Percentiles rank a stretch among this genome's conserved stretches.
These are phyloP conservation scores for Cryptocephalus moraei DNA, from an alignment of 2,888 invertebrate species.

Conservation along the genomic window DNA sequence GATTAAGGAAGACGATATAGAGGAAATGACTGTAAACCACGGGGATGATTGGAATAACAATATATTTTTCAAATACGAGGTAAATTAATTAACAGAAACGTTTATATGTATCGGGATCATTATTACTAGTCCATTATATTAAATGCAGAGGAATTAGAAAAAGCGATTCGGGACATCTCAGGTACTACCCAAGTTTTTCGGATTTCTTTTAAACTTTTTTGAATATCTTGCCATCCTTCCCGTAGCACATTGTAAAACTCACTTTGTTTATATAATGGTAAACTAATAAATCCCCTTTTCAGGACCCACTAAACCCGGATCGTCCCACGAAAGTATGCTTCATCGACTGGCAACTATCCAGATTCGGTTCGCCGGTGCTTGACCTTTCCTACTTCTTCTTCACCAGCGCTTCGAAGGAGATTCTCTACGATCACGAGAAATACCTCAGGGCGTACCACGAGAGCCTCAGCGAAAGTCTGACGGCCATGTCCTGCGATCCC, in stretches of 20 bases:
- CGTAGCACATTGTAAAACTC: too few species aligned
- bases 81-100: too few species aligned
- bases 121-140: too few species aligned
- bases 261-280: too few species aligned
- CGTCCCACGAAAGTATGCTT: conserved; percentile 18
- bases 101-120: too few species aligned
- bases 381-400: conserved; percentile 23
- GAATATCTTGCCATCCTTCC: too few species aligned
- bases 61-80: conserved; percentile 19
- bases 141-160: too few species aligned
- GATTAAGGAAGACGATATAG: background rate
- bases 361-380: conserved; percentile 14
- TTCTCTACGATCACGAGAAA: conserved; percentile 14
- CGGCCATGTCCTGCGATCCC: conserved; percentile 18
- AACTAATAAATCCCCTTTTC: too few species aligned
- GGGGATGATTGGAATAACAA: conserved; percentile 27
- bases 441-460: conserved; percentile 21
- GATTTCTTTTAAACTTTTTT: background rate
- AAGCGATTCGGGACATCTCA: too few species aligned
- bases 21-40: conserved; percentile 14
- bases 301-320: conserved; percentile 1
- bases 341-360: conserved; percentile 23
- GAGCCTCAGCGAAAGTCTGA: conserved; percentile 13
- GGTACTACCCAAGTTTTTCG: too few species aligned
- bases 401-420: conserved; percentile 12